These are phyloP conservation scores for Dasysyrphus tricinctus DNA, from an alignment of 2,888 invertebrate genomes.

Conservation along the genomic window DNA sequence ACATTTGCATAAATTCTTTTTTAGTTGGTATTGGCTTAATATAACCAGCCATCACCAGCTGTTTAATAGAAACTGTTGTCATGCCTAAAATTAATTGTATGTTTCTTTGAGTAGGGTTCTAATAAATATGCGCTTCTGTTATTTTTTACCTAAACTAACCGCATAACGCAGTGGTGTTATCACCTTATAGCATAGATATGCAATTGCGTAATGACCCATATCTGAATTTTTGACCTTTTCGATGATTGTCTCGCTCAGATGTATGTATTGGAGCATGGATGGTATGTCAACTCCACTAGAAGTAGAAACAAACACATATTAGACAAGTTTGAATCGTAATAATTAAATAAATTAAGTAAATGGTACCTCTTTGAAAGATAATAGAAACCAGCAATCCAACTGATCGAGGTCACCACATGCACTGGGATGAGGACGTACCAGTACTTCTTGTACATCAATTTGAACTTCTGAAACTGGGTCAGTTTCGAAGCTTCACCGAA, in stretches of 20 bases:
- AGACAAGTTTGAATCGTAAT: not conserved
- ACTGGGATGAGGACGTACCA: slow-evolving; percentile 98
- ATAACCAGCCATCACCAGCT: slow-evolving; percentile 90
- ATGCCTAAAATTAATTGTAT: slow-evolving; percentile 86
- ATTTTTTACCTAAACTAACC: slow-evolving; percentile 90
- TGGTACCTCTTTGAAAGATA: slow-evolving; percentile 93
- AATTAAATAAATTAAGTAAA: not conserved
- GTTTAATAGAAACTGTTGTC: slow-evolving; percentile 93
- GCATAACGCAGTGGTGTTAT: slow-evolving; percentile 95
- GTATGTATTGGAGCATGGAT: slow-evolving; percentile 89
- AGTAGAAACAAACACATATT: slow-evolving; percentile 17
- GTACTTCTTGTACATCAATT: slow-evolving; percentile 96
- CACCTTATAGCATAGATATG: slow-evolving; percentile 97
- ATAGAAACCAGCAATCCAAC: slow-evolving; percentile 96
- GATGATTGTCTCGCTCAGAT: slow-evolving; percentile 91
- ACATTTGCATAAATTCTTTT: slow-evolving; percentile 86
- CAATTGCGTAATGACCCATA: slow-evolving; percentile 94
- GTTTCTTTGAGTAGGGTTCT: not conserved
- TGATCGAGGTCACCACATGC: slow-evolving; percentile 92
- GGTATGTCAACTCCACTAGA: slow-evolving; percentile 96
- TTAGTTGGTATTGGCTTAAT: slow-evolving; percentile 92
- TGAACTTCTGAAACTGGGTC: slow-evolving; percentile 91
- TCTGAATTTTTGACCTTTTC: slow-evolving; percentile 90
- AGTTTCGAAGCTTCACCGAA: slow-evolving; percentile 84
- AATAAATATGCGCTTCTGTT: not conserved